Evolutionary conservation across 2,888 invertebrate species (phyloP).

Genomic region (Hybos culiciformis): DNA sequence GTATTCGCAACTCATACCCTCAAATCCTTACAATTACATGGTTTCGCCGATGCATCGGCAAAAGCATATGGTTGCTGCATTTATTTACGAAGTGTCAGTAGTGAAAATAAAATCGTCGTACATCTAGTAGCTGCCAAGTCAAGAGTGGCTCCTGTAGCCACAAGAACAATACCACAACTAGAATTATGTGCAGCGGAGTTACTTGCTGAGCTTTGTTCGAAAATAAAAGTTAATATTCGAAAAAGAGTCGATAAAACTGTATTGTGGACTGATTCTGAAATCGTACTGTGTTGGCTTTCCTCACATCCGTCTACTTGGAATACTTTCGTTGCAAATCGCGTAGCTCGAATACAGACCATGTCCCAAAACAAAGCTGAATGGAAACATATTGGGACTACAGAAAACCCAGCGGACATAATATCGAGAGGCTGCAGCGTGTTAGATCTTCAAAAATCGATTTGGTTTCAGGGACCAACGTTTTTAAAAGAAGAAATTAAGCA

Average conservation of each 20-base stretch:
- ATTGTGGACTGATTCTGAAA: slow-evolving; percentile 1
- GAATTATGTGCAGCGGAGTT: slow-evolving; percentile 8
- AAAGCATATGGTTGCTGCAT: slow-evolving; percentile 12
- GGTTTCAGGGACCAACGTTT: slow-evolving; percentile 10
- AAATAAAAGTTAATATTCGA: background rate
- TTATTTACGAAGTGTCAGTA: slow-evolving; percentile 3
- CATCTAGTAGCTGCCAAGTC: slow-evolving; percentile 5
- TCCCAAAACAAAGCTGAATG: slow-evolving; percentile 10
- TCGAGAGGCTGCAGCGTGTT: slow-evolving; percentile 17
- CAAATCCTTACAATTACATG: no score
- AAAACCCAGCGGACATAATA: slow-evolving; percentile 23
- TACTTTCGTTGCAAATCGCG: slow-evolving; percentile 12
- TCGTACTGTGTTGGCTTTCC: slow-evolving; percentile 12
- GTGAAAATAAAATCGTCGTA: background rate
- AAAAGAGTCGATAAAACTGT: background rate
- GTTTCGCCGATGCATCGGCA: slow-evolving; percentile 11
- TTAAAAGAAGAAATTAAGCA: background rate
- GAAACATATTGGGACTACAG: slow-evolving; percentile 18
- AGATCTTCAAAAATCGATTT: slow-evolving; percentile 5
- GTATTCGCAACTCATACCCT: no score
- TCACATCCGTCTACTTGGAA: slow-evolving; percentile 7
- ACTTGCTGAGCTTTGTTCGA: background rate
- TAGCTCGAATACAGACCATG: background rate
- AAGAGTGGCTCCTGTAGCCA: slow-evolving; percentile 6
- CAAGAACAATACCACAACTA: slow-evolving; percentile 3